phyloP scores from a whole-genome alignment of 2,888 invertebrate genomes.

The Parnassius smintheus region DNA sequence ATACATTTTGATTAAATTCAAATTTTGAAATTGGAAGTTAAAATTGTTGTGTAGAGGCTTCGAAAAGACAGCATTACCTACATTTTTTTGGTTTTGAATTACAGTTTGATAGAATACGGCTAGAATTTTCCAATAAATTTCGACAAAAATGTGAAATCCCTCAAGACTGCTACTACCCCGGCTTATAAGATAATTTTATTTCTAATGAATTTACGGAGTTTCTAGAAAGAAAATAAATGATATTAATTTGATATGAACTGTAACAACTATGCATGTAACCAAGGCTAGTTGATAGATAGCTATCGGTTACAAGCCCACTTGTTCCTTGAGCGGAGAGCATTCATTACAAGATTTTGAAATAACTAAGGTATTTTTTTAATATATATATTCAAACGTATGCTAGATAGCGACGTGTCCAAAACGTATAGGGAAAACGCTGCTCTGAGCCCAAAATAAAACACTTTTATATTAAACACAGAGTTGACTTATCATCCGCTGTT shows the following conservation, averaged over 20 bases:
- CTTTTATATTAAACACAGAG: conserved; percentile 39
- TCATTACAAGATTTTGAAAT: conserved; percentile 42
- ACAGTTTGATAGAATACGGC: too few relatives aligned
- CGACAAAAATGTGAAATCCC: conserved; percentile 59
- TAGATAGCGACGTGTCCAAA: conserved; percentile 63
- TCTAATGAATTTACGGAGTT: conserved; percentile 68
- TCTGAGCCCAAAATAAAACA: conserved; percentile 48
- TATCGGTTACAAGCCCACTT: conserved; percentile 75
- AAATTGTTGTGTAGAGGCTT: too few relatives aligned
- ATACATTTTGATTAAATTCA: conserved; percentile 9
- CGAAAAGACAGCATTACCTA: too few relatives aligned
- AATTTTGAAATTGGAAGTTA: not conserved
- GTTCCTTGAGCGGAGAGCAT: conserved; percentile 59
- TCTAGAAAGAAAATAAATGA: conserved; percentile 51
- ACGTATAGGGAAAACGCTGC: conserved; percentile 46
- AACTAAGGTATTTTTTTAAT: conserved; percentile 43
- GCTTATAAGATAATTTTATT: conserved; percentile 55
- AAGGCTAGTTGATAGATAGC: conserved; percentile 51
- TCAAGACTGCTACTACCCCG: conserved; percentile 68
- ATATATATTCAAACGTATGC: conserved; percentile 52
- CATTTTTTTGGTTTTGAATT: too few relatives aligned
- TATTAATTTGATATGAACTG: conserved; percentile 56
- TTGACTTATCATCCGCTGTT: conserved; percentile 38
- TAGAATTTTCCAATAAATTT: too few relatives aligned
- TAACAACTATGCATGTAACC: conserved; percentile 77